These are phyloP conservation scores for Atta texana DNA, from an alignment of 1,140 invertebrate species.

Conservation along the genomic window DNA sequence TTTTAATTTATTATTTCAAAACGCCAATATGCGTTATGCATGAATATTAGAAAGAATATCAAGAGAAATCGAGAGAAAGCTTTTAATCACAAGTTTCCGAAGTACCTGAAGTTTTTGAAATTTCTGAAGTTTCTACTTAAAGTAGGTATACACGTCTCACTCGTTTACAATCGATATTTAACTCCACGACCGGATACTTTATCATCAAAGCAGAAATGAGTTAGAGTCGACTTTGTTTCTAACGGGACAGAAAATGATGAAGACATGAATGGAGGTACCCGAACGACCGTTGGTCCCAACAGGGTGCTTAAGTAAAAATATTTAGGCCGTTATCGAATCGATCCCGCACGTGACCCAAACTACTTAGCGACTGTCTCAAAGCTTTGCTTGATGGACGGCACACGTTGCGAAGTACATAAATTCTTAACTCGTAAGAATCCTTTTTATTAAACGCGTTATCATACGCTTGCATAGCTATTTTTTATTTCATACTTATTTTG, in stretches of 20 bases:
- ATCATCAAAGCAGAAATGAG: conserved; percentile 27
- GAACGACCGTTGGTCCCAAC: conserved; percentile 69
- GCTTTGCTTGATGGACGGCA: conserved; percentile 46
- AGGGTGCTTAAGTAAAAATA: conserved; percentile 78
- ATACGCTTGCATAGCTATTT: not conserved
- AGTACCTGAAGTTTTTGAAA: conserved; percentile 24
- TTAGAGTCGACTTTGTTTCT: conserved; percentile 62
- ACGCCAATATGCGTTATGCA: not conserved
- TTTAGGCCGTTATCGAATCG: conserved; percentile 77
- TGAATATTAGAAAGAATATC: not conserved
- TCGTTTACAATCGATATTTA: conserved; percentile 62
- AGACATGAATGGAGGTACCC: conserved; percentile 64
- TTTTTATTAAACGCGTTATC: not conserved
- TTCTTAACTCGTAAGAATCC: not conserved
- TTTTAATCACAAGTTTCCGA: conserved; percentile 30
- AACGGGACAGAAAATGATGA: conserved; percentile 74
- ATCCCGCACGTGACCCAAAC: conserved; percentile 62
- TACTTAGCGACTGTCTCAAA: conserved; percentile 60
- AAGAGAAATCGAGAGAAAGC: not conserved
- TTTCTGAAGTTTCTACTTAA: conserved; percentile 34
- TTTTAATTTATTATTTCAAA: not conserved
- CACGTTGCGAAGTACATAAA: conserved; percentile 26
- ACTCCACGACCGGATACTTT: conserved; percentile 54
- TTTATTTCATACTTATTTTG: not conserved
- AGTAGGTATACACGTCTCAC: conserved; percentile 35